Evolutionary conservation across 92 coral and sea anemone species (phyloP).

Genomic region (Palythoa grandis): DNA sequence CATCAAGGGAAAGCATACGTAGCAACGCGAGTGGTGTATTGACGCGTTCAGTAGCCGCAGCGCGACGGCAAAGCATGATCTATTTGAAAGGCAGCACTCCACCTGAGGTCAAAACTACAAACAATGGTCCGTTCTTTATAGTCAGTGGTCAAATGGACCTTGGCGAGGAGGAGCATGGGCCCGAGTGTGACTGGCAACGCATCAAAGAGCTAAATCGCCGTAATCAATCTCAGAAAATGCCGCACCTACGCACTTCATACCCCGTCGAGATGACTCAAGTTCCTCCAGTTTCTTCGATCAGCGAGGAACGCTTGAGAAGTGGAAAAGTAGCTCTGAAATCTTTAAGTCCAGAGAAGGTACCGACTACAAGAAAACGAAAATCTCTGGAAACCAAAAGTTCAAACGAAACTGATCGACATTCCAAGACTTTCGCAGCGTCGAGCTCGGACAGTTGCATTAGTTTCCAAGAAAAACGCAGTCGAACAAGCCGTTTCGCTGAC

Average conservation of each 20-base stretch:
- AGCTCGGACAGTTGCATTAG: constrained; percentile 67
- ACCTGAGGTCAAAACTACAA: constrained; percentile 82
- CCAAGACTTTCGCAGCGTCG: constrained; percentile 49
- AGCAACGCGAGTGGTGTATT: constrained; percentile 48
- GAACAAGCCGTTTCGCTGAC: constrained; percentile 61
- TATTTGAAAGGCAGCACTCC: constrained; percentile 80
- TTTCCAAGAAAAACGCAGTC: constrained; percentile 62
- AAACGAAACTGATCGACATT: constrained; percentile 36
- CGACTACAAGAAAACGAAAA: constrained; percentile 67
- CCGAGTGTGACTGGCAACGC: constrained; percentile 84
- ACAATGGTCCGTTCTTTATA: constrained; percentile 79
- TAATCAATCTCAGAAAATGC: constrained; percentile 77
- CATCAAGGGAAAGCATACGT: constrained; percentile 60
- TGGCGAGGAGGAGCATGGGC: constrained; percentile 74
- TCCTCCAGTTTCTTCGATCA: constrained; percentile 61
- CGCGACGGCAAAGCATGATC: constrained; percentile 85
- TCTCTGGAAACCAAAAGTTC: constrained; percentile 39
- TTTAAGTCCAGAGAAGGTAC: constrained; percentile 47
- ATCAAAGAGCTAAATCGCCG: constrained; percentile 88
- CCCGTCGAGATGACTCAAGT: constrained; percentile 92
- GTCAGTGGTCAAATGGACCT: constrained; percentile 72
- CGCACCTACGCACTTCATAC: constrained; percentile 96
- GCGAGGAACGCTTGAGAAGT: constrained; percentile 62
- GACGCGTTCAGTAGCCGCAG: constrained; percentile 57
- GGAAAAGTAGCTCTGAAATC: constrained; percentile 47